phyloP scores from a whole-genome alignment of 1,140 invertebrate species.

The Chrysoperla carnea region DNA sequence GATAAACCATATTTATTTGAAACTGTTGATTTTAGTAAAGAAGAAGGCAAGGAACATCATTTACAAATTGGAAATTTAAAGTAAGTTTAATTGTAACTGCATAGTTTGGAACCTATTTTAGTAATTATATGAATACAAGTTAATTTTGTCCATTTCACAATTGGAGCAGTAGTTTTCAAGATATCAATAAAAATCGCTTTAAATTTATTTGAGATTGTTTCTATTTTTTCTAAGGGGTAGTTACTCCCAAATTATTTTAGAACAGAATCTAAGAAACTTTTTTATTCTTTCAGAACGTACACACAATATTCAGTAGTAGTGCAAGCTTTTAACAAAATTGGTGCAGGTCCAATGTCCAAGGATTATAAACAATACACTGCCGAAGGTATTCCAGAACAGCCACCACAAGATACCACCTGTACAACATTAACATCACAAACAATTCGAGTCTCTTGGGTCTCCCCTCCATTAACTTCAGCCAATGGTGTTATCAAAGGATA shows the following conservation, averaged over 20 bases:
- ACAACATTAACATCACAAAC: slow-evolving; percentile 84
- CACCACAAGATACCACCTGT: slow-evolving; percentile 79
- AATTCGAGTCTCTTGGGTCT: slow-evolving; percentile 84
- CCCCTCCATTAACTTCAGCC: slow-evolving; percentile 71
- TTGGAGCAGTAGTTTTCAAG: too few species aligned
- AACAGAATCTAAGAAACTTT: too few species aligned
- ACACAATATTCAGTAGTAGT: slow-evolving; percentile 90
- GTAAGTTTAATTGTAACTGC: neutral
- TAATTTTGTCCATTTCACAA: too few species aligned
- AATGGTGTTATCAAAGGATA: slow-evolving; percentile 93
- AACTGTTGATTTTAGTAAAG: slow-evolving; percentile 80
- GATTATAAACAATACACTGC: slow-evolving; percentile 82
- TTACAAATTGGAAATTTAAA: slow-evolving; percentile 45
- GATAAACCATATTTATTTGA: slow-evolving; percentile 85
- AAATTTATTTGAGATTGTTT: too few species aligned
- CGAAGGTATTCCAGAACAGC: slow-evolving; percentile 83
- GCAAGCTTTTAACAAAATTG: slow-evolving; percentile 89
- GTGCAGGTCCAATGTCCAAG: slow-evolving; percentile 75
- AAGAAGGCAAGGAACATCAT: slow-evolving; percentile 79
- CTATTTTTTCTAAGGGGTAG: too few species aligned
- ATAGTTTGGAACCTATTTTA: too few species aligned
- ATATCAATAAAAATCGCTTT: too few species aligned
- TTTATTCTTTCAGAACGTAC: slow-evolving; percentile 59
- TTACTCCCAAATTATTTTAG: too few species aligned
- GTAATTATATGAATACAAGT: too few species aligned